Conservation (phyloP, 92 coral and sea anemone species). For the Palythoa caribaeorum region DNA sequence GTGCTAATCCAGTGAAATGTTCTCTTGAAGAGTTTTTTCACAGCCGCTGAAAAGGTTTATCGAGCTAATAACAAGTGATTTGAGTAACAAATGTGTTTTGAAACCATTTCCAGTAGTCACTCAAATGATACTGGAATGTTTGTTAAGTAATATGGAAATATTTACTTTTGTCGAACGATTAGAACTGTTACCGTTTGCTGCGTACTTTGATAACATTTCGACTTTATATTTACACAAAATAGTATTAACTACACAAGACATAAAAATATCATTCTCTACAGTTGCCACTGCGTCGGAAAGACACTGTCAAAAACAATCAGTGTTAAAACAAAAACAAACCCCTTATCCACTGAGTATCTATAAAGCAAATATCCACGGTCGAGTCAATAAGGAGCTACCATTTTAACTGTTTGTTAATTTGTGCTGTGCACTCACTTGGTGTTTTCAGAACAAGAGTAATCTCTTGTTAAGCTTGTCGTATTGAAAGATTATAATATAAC, state of each 20-base stretch:
- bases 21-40: conserved; percentile 23
- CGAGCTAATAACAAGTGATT: not conserved
- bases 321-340: no score
- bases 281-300: no score
- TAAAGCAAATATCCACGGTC: no score
- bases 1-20: conserved; percentile 28
- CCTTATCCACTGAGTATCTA: no score
- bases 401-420: no score
- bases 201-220: not conserved
- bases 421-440: no score
- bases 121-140: conserved; percentile 20
- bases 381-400: no score
- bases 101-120: not conserved
- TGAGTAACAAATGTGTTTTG: conserved; percentile 19
- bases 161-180: conserved; percentile 18
- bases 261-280: no score
- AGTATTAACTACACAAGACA: not conserved
- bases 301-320: no score
- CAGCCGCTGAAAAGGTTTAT: conserved; percentile 15
- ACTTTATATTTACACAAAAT: not conserved
- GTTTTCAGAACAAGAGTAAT: no score
- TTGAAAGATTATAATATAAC: no score
- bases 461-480: no score
- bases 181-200: not conserved
- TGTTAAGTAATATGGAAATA: conserved; percentile 18